These are phyloP conservation scores for Hassar affinis DNA, from an alignment of 2,113 vertebrate genomes.

Conservation along the genomic window DNA sequence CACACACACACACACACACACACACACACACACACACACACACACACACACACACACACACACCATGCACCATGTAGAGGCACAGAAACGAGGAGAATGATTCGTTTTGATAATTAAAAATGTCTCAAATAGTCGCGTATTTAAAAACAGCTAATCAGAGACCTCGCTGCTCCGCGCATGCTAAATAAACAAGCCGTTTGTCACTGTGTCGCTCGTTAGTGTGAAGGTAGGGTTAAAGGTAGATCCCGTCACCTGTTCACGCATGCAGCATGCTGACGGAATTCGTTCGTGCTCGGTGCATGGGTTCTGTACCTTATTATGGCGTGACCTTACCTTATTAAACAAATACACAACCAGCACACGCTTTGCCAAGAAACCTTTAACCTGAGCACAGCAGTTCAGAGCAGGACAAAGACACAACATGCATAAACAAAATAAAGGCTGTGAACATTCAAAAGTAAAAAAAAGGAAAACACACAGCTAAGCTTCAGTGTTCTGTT, in stretches of 20 bases:
- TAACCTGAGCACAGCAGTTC: conserved; percentile 78
- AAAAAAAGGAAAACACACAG: neutral
- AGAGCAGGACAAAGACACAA: conserved; percentile 50
- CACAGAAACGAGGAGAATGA: neutral
- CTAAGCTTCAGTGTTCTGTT: neutral
- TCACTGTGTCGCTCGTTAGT: neutral
- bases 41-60: too few species aligned
- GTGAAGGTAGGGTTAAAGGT: neutral
- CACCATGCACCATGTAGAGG: too few species aligned
- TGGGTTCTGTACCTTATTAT: neutral
- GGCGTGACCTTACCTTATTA: conserved; percentile 86
- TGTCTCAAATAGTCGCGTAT: too few species aligned
- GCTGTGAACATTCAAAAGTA: neutral
- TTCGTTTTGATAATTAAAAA: neutral
- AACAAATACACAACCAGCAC: conserved; percentile 94
- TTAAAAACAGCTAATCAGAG: neutral
- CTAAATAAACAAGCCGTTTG: too few species aligned
- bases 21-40: too few species aligned
- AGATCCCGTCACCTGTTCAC: neutral
- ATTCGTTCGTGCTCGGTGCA: conserved; percentile 20
- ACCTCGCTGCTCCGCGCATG: neutral
- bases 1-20: too few species aligned
- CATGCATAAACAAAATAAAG: neutral
- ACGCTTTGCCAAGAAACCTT: conserved; percentile 87
- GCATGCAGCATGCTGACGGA: conserved; percentile 31